Base-by-base conservation (phyloP, 2,888 invertebrate species). In the Lampropteryx suffumata region DNA sequence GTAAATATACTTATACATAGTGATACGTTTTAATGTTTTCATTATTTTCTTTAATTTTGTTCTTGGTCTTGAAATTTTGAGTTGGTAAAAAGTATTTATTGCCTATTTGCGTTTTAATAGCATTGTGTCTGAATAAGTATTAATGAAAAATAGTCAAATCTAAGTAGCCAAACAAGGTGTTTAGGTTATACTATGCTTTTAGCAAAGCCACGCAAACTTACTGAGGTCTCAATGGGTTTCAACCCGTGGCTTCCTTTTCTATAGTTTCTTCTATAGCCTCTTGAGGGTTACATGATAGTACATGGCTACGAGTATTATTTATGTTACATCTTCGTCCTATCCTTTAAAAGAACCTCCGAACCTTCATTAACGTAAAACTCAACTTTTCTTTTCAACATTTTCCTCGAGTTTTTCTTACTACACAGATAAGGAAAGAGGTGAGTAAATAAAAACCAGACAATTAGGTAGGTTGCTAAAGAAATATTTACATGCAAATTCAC, bases 201-300 rank as follows among this genome's bases (percentile, higher is more conserved):
- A 49, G 53, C 56, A 60, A 59, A 59, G 56, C 52, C 53, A 39
- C 50, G 61, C 53, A 57, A 59, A 61, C 61, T 62, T 53, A 59
- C 54, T 44, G 57, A 45, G 40, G 43, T 53, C 62, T 55, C 53
- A 47, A 30, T 13, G 59, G 57, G 57, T 50, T 45, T 51, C 26
- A 51, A 55, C 50, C 44, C 55, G 34, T 35, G 48, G 46, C 50
- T 55, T 56, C 57, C 57, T 61, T 58, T 60, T 57, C 50, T 54
- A 33, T 50, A 63, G 60, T 57, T 57, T 57, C 46, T 48, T 59
- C 49, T n/a, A n/a, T n/a, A n/a, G n/a, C n/a, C n/a, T n/a, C n/a
- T n/a, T 24, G 35, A 55, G 49, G 46, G 57, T 39, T 39, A 59
- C 42, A 40, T 53, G 43, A 55, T 61, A n/a, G 53, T 52, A 55